A percentile compares a stretch with the other conserved stretches of the same genome.
These are phyloP conservation scores for Apodemus agrarius DNA, from an alignment of 2,797 vertebrate species.

Conservation along the genomic window DNA sequence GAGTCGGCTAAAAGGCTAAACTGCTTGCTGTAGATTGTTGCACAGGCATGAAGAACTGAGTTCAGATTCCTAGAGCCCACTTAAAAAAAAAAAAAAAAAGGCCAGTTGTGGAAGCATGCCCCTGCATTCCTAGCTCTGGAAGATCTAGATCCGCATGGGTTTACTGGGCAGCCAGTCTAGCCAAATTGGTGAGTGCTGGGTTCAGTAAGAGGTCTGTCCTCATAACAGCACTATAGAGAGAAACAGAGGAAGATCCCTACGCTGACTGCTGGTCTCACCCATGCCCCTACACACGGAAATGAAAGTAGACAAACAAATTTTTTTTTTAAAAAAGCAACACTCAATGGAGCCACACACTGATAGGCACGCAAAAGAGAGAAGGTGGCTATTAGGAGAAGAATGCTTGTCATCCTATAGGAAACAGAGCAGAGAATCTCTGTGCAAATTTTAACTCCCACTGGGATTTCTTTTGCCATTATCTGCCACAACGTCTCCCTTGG, in stretches of 20 bases:
- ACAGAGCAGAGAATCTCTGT: not conserved
- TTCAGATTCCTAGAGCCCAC: not conserved
- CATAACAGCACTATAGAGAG: not conserved
- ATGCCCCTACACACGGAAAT: not conserved
- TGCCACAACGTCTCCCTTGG: not conserved
- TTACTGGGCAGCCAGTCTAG: not conserved
- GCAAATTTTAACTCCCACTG: constrained; percentile 13
- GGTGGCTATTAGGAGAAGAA: not conserved
- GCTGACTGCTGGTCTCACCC: not conserved
- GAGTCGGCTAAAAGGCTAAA: not conserved
- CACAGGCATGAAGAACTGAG: not conserved
- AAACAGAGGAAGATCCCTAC: not conserved
- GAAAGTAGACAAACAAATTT: not conserved
- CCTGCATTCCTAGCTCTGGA: not conserved
- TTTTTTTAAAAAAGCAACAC: not conserved
- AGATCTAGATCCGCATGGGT: not conserved
- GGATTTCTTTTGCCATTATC: constrained; percentile 11
- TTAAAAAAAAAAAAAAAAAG: not conserved
- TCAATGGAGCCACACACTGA: constrained; percentile 40
- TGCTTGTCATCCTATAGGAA: not conserved
- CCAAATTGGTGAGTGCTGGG: not conserved
- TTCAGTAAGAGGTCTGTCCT: not conserved
- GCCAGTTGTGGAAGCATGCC: not conserved
- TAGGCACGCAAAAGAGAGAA: constrained; percentile 11
- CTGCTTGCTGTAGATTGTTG: not conserved